phyloP scores from a whole-genome alignment of 1,140 invertebrate species.

The Drosophila lini region DNA sequence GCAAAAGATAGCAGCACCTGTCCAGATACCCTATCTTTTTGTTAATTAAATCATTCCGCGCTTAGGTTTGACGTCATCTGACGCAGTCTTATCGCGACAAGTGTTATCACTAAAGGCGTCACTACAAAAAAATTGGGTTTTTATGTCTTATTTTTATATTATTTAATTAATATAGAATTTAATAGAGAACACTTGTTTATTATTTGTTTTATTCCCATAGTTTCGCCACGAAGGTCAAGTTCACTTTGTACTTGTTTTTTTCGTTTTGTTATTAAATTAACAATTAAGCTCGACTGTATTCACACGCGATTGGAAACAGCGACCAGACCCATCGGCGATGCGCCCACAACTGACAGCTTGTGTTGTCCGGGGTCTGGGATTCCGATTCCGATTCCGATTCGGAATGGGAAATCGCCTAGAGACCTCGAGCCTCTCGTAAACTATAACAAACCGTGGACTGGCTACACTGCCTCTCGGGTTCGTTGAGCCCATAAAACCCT shows the following conservation, averaged over 20 bases:
- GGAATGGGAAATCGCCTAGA: constrained; percentile 13
- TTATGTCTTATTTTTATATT: too few relatives aligned
- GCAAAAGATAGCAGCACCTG: neutral
- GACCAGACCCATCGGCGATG: constrained; percentile 38
- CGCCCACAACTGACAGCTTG: constrained; percentile 44
- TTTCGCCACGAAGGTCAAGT: constrained; percentile 1
- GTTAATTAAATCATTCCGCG: constrained; percentile 28
- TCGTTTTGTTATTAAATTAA: neutral
- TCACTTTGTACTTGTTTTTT: neutral
- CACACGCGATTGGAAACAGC: constrained; percentile 32
- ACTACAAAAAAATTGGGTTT: neutral
- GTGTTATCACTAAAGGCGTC: constrained; percentile 26
- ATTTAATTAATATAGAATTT: too few relatives aligned
- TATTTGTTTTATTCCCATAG: neutral
- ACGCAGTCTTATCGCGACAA: constrained; percentile 42
- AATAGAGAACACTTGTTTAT: neutral
- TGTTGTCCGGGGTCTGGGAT: constrained; percentile 17
- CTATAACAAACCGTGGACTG: neutral
- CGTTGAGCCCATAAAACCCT: constrained; percentile 40
- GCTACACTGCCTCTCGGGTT: constrained; percentile 17
- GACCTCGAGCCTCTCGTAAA: constrained; percentile 25
- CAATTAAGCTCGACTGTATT: neutral
- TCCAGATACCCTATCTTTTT: constrained; percentile 23
- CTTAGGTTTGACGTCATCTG: constrained; percentile 43
- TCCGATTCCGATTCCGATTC: constrained; percentile 20